Conservation (phyloP, 2,113 vertebrate genomes). For the Mastomys coucha region DNA sequence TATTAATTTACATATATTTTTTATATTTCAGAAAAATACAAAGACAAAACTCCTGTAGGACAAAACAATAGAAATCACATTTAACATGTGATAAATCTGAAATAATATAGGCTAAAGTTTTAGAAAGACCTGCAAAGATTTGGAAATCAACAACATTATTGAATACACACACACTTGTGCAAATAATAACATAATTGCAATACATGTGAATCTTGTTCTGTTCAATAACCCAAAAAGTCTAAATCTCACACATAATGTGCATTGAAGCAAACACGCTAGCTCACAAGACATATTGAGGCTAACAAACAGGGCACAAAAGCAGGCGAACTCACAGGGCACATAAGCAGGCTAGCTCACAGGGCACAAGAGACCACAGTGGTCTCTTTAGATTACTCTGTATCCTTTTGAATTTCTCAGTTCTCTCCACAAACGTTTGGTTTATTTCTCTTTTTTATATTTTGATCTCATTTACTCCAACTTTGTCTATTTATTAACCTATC, state of each 20-base stretch:
- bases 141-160: background rate
- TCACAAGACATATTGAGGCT: background rate
- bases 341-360: background rate
- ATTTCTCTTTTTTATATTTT: background rate
- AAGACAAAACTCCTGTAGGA: background rate
- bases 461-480: background rate
- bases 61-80: background rate
- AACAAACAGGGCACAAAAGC: too few relatives aligned
- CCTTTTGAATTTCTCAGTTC: slow-evolving; percentile 7
- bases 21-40: background rate
- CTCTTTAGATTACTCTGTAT: background rate
- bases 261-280: background rate
- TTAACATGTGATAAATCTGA: background rate
- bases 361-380: background rate
- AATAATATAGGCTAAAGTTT: slow-evolving; percentile 27
- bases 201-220: background rate
- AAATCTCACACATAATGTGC: background rate
- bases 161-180: background rate
- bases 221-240: background rate
- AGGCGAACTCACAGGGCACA: too few relatives aligned
- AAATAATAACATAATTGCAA: background rate
- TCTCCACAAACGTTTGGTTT: slow-evolving; percentile 28
- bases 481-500: background rate
- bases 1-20: background rate
- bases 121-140: background rate